Evolutionary conservation across 2,113 vertebrate genomes (phyloP), one percentile per base, ranked within the genome.

Genomic region (Planiliza haematocheilus): DNA sequence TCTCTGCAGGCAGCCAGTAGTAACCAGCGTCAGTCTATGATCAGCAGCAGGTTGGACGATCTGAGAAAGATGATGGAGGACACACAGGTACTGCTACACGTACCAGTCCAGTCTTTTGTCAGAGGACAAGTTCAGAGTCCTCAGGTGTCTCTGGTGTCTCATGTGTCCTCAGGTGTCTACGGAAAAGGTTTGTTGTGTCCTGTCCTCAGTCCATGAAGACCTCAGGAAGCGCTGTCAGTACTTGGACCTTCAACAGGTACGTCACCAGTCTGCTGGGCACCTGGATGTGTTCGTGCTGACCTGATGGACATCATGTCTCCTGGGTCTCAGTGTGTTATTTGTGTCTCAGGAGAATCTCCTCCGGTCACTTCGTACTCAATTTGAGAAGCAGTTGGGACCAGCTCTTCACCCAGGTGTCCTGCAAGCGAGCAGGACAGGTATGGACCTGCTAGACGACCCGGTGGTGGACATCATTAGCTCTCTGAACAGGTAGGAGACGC

Each of bases 21-120:
- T 67, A 80, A 85, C 50, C 86, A 82, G 59, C 86, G 85, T 30
- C 81, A 87, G 61, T 34, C 45, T 1, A 3, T 24, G 38, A 74
- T 86, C 81, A 79, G 36, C 60, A 79, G 58, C 53, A 60, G 12
- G 17, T 8, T 91, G 73, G 49, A 86, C 7, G 57, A 91, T 5
- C 50, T 91, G 24, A 78, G 24, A 77, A 69, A 0, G 41, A 59
- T 63, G 45, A 55, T 71, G 67, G 49, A 72, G 10, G 9, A 78
- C 17, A 17, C 37, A 13, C 30, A 75, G 81, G 82, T 89, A 58
- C 16, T 12, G 5, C 3, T 2, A 30, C 24, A 30, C 5, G 24
- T 2, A 30, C 24, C 24, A 30, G 24, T 30, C 24, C 24, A 30
- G 24, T 30, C 24, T 5, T 30, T 30, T 30, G 24, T 30, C 24